These are phyloP conservation scores for Apogon talboti DNA, from an alignment of 2,797 vertebrate genomes.

Conservation along the genomic window DNA sequence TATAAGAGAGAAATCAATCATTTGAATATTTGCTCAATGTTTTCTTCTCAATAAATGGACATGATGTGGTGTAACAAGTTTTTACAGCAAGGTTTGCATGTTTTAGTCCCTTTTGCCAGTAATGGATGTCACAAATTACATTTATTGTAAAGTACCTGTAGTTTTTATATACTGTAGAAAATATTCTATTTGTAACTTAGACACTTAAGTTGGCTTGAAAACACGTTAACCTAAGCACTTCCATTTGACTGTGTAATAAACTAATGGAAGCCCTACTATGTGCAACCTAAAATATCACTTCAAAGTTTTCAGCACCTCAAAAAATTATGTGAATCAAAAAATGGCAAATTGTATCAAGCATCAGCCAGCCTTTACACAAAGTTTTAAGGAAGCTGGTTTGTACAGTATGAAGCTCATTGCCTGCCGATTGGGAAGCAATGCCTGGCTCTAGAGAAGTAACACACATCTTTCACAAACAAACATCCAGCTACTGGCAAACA, in stretches of 20 bases:
- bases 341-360: not conserved
- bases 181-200: too few relatives aligned
- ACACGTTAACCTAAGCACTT: too few relatives aligned
- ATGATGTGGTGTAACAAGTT: too few relatives aligned
- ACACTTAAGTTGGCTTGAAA: too few relatives aligned
- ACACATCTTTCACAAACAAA: not conserved
- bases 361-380: not conserved
- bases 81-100: not conserved
- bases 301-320: too few relatives aligned
- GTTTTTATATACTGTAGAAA: not conserved
- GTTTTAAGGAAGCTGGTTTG: not conserved
- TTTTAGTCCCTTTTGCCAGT: not conserved
- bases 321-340: not conserved
- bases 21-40: too few relatives aligned
- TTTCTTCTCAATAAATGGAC: too few relatives aligned
- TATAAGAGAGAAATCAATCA: too few relatives aligned
- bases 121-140: not conserved
- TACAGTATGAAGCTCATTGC: not conserved
- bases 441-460: not conserved
- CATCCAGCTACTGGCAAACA: not conserved
- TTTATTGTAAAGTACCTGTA: not conserved
- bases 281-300: too few relatives aligned
- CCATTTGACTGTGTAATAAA: too few relatives aligned
- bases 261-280: too few relatives aligned
- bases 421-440: not conserved